phyloP scores from a whole-genome alignment of 2,888 invertebrate species.

The Argyra leucocephala region DNA sequence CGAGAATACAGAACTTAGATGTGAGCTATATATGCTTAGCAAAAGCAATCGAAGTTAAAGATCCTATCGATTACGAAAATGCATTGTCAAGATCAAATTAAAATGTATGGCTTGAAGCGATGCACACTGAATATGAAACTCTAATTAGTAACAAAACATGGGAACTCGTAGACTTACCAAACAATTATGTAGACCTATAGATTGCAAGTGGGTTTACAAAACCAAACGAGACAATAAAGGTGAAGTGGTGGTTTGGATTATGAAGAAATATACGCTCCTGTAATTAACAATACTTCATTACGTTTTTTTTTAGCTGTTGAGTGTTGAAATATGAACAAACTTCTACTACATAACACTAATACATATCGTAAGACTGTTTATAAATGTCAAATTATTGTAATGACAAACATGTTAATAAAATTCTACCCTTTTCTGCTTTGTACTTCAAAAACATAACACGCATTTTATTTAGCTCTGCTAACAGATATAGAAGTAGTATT shows the following conservation, averaged over 20 bases:
- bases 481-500: too few relatives aligned
- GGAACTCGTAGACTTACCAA: slow-evolving; percentile 15
- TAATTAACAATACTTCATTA: slow-evolving; percentile 18
- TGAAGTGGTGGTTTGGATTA: slow-evolving; percentile 15
- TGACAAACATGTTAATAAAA: too few relatives aligned
- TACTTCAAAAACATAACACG: too few relatives aligned
- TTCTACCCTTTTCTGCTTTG: too few relatives aligned
- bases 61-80: slow-evolving; percentile 20
- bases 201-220: slow-evolving; percentile 16
- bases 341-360: too few relatives aligned
- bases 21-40: background rate
- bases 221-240: slow-evolving; percentile 14
- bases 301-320: slow-evolving; percentile 14
- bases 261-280: slow-evolving; percentile 14
- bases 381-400: too few relatives aligned
- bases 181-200: slow-evolving; percentile 13
- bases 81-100: slow-evolving; percentile 16
- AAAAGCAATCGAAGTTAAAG: slow-evolving; percentile 8
- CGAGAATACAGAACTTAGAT: background rate
- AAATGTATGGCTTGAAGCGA: slow-evolving; percentile 15
- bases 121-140: slow-evolving; percentile 16
- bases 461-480: too few relatives aligned
- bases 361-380: too few relatives aligned
- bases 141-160: slow-evolving; percentile 17
- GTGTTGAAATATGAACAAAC: too few relatives aligned